Evolutionary conservation across 2,113 vertebrate species (phyloP).

Genomic region (Aegithalos caudatus): DNA sequence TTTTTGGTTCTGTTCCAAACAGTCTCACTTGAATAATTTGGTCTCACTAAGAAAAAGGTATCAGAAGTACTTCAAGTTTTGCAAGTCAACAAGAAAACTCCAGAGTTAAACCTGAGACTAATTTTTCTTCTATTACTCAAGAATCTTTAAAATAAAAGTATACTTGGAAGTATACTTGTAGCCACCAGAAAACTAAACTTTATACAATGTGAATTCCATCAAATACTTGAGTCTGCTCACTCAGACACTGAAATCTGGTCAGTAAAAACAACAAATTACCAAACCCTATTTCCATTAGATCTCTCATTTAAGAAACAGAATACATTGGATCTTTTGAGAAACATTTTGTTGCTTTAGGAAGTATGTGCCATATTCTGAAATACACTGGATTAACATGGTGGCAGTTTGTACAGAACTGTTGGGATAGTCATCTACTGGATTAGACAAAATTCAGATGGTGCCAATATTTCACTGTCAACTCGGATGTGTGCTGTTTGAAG

Average conservation of each 20-base stretch:
- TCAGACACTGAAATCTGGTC: not conserved
- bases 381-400: not conserved
- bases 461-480: fast-evolving
- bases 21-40: not conserved
- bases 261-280: not conserved
- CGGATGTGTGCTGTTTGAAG: not conserved
- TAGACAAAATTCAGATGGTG: not conserved
- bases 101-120: not conserved
- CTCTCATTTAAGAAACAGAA: not conserved
- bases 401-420: not conserved
- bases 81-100: not conserved
- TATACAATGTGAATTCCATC: not conserved
- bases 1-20: not conserved
- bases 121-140: not conserved
- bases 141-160: not conserved
- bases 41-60: not conserved
- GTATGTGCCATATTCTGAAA: not conserved
- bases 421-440: not conserved
- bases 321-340: not conserved
- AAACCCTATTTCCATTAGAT: not conserved
- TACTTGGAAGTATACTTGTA: not conserved
- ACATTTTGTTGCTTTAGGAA: not conserved
- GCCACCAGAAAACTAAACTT: not conserved
- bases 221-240: not conserved
- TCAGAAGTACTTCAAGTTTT: not conserved